phyloP scores from a whole-genome alignment of 2,888 invertebrate species.

The Caenorhabditis macrosperma region DNA sequence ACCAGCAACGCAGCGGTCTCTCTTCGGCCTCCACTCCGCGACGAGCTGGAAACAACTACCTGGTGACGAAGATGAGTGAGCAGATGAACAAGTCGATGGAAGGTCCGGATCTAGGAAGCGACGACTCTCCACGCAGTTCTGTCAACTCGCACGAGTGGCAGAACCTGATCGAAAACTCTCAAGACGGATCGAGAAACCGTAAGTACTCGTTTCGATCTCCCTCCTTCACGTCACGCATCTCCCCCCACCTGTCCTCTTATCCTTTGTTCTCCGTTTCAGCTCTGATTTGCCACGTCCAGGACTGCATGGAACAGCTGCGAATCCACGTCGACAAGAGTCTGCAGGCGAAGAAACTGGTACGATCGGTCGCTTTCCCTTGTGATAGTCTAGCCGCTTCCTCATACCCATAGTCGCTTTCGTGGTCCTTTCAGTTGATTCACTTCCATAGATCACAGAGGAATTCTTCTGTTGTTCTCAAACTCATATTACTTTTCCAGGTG shows the following conservation, averaged over 20 bases:
- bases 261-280: conserved; percentile 65
- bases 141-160: conserved; percentile 66
- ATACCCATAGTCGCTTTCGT: conserved; percentile 21
- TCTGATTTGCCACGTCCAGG: conserved; percentile 70
- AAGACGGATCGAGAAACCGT: conserved; percentile 56
- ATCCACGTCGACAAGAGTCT: conserved; percentile 67
- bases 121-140: conserved; percentile 68
- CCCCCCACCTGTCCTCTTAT: not conserved
- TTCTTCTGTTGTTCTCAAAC: not conserved
- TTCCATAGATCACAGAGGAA: no score
- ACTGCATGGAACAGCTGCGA: conserved; percentile 68
- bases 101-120: conserved; percentile 71
- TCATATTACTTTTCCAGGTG: conserved; percentile 40
- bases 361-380: conserved; percentile 12
- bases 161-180: conserved; percentile 46
- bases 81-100: conserved; percentile 58
- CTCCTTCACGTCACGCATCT: conserved; percentile 6
- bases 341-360: conserved; percentile 72
- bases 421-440: no score
- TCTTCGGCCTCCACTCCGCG: conserved; percentile 41
- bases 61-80: conserved; percentile 64
- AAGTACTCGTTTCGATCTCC: conserved; percentile 8
- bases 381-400: conserved; percentile 22
- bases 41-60: conserved; percentile 59
- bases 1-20: conserved; percentile 42